Evolutionary conservation across 2,797 vertebrate genomes (phyloP).

Genomic region (Otolemur crassicaudatus): DNA sequence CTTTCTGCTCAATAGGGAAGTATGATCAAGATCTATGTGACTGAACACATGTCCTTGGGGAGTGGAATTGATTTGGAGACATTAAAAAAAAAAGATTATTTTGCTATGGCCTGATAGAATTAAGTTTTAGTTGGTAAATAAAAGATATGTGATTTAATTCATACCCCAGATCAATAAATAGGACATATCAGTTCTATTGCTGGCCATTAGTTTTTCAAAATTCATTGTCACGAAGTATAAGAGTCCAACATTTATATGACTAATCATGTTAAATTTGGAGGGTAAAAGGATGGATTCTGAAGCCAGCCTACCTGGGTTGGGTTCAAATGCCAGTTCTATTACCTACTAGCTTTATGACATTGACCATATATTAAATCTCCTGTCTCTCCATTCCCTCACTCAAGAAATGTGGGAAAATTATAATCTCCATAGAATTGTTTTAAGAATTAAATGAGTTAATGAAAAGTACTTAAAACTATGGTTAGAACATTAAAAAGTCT

Average conservation of each 20-base stretch:
- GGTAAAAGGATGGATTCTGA: not conserved
- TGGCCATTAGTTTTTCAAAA: not conserved
- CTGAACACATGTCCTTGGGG: not conserved
- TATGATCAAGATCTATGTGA: not conserved
- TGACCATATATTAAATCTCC: not conserved
- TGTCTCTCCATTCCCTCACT: not conserved
- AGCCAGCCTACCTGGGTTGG: not conserved
- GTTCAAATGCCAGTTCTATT: not conserved
- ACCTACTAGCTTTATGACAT: not conserved
- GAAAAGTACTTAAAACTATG: not conserved
- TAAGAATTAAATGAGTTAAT: not conserved
- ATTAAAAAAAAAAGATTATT: not conserved
- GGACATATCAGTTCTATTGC: not conserved
- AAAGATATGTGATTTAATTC: slow-evolving; percentile 46
- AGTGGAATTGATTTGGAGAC: not conserved
- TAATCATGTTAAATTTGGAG: slow-evolving; percentile 27
- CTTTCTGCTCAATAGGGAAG: not conserved
- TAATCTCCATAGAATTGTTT: not conserved
- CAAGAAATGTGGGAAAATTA: not conserved
- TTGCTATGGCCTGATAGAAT: not conserved
- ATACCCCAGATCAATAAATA: not conserved
- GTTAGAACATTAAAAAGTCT: not conserved
- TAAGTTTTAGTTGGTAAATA: slow-evolving; percentile 6
- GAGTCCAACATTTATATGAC: not conserved
- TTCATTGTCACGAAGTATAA: not conserved